Base-by-base conservation (phyloP, 2,113 vertebrate species). In the Bubo bubo region DNA sequence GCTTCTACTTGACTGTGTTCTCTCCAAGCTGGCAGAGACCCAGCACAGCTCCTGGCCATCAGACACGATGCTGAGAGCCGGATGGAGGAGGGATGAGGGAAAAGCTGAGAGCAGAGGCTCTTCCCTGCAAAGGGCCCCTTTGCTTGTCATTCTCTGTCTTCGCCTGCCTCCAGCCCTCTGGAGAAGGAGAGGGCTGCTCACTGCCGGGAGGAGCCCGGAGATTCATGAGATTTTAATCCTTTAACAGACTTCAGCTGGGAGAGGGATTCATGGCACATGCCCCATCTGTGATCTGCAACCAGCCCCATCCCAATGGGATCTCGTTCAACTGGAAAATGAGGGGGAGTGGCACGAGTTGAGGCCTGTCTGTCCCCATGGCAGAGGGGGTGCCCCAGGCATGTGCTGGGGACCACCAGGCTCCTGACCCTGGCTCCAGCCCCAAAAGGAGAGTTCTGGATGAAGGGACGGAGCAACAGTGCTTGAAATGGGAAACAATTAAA, bases 51-150 rank as follows among this genome's bases (percentile, higher is more conserved):
- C 81, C 55, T 1, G 0, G 39, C 35, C 56, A 6, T 10, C 4
- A 35, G 56, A 37, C 0, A 4, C 0, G 6, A 27, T 1, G 32
- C 35, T n/a, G 43, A 59, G 86, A 1, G 0, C 0, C 0, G 45
- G 52, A 67, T 0, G 0, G 43, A 52, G 56, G 15, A 70, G 64
- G 50, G 50, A 49, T 17, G 55, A 71, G 27, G 53, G 34, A 47
- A 80, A 72, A 64, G 77, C 49, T 10, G 24, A 21, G 58, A 88
- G 86, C 35, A 52, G 53, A 86, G 50, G 16, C 39, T 87, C 30
- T 77, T 62, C 92, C 94, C 92, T 81, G 58, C 18, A 64, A 67
- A 76, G 86, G 93, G 92, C 92, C 90, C 66, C 90, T 56, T 50
- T 84, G 41, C 35, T 52, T 1, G 2, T 41, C 3, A 0, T 13